Evolutionary conservation across 2,113 vertebrate species (phyloP), one percentile per base, ranked within the genome.

Genomic region (Pipa parva): DNA sequence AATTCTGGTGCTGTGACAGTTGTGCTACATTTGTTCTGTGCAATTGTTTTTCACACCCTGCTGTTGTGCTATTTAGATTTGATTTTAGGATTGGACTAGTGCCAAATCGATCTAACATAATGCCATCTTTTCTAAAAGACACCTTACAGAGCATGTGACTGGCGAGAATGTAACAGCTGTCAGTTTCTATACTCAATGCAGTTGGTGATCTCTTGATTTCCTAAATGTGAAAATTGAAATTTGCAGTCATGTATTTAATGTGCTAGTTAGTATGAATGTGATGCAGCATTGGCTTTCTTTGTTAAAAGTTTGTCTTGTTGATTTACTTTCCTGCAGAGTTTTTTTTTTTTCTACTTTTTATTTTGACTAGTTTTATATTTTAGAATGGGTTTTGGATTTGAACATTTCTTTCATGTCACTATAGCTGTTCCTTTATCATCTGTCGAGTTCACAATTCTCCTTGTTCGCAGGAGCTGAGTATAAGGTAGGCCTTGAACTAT

Each of bases 391-490:
- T 15, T 18, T 31, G 48, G 20, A 48, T 63, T 63, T 51, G 4
- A 51, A 28, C 26, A 15, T 31, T 51, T 24, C 60, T 63, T 51
- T 63, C 48, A 63, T 51, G 60, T 28, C 11, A 22, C 22, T 27
- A 17, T 17, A 18, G 22, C 21, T 45, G 42, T 31, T 21, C 60
- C 29, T 63, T 50, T 51, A 51, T 50, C 27, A 63, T 51, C 48
- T 36, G 27, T 48, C 50, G 36, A 51, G 60, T 48, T 33, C 46
- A 51, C 51, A 63, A 63, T 63, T 63, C 48, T 63, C 60, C 48
- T 63, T 63, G 60, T 63, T 63, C 60, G 37, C 48, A 50, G 20
- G 60, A 63, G 37, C 29, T 51, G 20, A 63, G 27, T 51, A 48
- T 49, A 63, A 50, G 60, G 29, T 51, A 36, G 46, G 8, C 28